Percentiles rank a stretch among this genome's conserved stretches.
These are phyloP conservation scores for Ailurus styani DNA, from an alignment of 2,113 vertebrate species.

Conservation along the genomic window DNA sequence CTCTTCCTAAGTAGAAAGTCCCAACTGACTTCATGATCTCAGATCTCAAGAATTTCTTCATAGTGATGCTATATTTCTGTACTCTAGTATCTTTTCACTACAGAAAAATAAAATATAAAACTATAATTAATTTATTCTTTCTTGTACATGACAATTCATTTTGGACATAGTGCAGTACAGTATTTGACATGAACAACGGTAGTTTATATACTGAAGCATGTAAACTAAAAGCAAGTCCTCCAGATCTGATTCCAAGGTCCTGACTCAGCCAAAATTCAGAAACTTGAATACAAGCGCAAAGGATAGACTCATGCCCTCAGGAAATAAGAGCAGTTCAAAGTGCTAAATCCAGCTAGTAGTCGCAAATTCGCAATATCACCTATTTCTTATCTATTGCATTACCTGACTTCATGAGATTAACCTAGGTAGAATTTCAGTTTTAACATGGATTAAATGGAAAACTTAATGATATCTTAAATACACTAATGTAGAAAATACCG, in stretches of 20 bases:
- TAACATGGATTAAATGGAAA: conserved; percentile 34
- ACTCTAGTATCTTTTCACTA: neutral
- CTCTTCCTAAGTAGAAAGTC: neutral
- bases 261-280: conserved; percentile 49
- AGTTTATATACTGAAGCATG: neutral
- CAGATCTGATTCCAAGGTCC: neutral
- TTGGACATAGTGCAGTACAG: neutral
- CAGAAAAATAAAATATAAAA: neutral
- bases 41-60: neutral
- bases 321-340: conserved; percentile 9
- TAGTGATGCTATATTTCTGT: neutral
- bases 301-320: neutral
- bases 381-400: neutral
- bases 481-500: neutral
- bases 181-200: neutral
- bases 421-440: conserved; percentile 23
- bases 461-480: neutral
- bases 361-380: neutral
- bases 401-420: conserved; percentile 32
- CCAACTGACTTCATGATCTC: neutral
- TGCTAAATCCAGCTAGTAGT: neutral
- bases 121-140: conserved; percentile 3
- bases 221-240: neutral
- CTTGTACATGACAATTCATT: neutral
- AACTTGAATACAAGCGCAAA: neutral